Base-by-base conservation (phyloP, 1,140 invertebrate genomes). In the Oryzaephilus surinamensis region DNA sequence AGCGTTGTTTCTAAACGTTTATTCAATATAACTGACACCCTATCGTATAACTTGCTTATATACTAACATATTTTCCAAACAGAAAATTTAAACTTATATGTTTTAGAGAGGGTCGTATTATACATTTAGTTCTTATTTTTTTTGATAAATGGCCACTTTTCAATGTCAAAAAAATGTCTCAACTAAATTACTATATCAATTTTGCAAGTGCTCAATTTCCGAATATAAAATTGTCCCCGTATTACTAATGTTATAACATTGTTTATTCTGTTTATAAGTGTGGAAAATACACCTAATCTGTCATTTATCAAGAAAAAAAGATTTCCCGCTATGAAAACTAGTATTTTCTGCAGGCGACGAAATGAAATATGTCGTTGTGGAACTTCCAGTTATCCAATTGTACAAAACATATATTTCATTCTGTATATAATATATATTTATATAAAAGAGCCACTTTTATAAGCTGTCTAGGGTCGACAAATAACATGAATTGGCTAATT, bases 121-220 rank as follows among this genome's bases (percentile, higher is more conserved):
- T n/a, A n/a, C n/a, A n/a, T n/a, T n/a, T n/a, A n/a, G n/a, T n/a
- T n/a, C n/a, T n/a, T n/a, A n/a, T n/a, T n/a, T n/a, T 21, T 45
- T 46, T 48, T 54, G 52, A 57, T 57, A 57, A 53, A 57, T 57
- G 33, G 46, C 48, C 46, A 53, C 52, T 52, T 47, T 43, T 50
- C 40, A 43, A 32, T 55, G 52, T 54, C 52, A 56, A 45, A 54
- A 37, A 56, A 54, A 43, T 57, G 54, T 57, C 54, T 50, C 41
- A 43, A 10, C 30, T 38, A 20, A 38, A 38, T 30, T 38, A 38
- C 36, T 38, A 38, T 38, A 38, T 38, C 36, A 38, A 38, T 38
- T n/a, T n/a, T n/a, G n/a, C n/a, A n/a, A n/a, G n/a, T n/a, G n/a
- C n/a, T n/a, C n/a, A n/a, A n/a, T n/a, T n/a, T n/a, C n/a, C n/a